These are phyloP conservation scores for Fulmarus glacialis DNA, from an alignment of 2,113 vertebrate species.

Conservation along the genomic window DNA sequence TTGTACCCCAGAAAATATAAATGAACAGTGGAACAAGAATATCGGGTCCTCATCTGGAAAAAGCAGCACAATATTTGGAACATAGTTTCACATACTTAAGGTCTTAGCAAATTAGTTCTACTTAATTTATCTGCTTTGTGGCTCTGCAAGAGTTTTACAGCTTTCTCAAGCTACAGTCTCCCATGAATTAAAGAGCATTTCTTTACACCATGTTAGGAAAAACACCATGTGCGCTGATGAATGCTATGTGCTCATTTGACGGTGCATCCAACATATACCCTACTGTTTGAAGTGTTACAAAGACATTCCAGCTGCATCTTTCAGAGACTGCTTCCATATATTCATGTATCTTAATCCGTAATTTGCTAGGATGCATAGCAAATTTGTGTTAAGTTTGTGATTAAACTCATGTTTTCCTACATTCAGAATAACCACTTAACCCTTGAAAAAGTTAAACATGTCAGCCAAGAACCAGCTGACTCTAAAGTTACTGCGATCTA, in stretches of 20 bases:
- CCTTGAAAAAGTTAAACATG: background rate
- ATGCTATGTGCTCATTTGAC: background rate
- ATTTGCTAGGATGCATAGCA: background rate
- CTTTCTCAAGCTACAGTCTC: background rate
- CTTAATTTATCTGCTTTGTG: slow-evolving; percentile 37
- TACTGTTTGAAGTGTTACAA: background rate
- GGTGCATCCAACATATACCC: background rate
- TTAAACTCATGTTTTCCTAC: background rate
- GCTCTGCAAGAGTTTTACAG: background rate
- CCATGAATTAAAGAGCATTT: background rate
- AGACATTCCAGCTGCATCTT: background rate
- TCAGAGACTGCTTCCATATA: background rate
- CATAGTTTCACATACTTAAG: slow-evolving; percentile 18
- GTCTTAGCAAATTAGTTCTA: slow-evolving; percentile 60
- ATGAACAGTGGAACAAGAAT: slow-evolving; percentile 30
- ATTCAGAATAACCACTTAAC: background rate
- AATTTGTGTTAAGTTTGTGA: background rate
- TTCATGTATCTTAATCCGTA: background rate
- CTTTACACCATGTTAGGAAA: background rate
- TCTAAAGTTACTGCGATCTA: background rate
- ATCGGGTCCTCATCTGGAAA: slow-evolving; percentile 33
- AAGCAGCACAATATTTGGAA: slow-evolving; percentile 32
- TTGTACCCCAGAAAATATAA: slow-evolving; percentile 44
- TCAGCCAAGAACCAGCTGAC: background rate
- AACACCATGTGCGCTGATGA: background rate